A percentile compares a stretch with the other conserved stretches of the same genome.
phyloP scores from a whole-genome alignment of 2,888 invertebrate species.

The Eristalis tenax region DNA sequence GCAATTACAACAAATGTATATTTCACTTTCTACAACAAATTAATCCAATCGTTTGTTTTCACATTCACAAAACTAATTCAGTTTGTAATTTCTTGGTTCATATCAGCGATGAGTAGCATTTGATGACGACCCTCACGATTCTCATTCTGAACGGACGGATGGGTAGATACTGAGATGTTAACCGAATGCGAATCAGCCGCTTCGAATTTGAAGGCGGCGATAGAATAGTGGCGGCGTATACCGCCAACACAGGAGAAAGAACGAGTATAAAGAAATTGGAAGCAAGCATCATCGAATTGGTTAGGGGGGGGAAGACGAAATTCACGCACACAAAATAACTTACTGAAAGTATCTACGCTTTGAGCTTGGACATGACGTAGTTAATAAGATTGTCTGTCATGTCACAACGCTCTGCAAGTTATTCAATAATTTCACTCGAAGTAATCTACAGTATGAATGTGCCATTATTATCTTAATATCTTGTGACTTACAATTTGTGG shows the following conservation, averaged over 20 bases:
- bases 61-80: slow-evolving; percentile 25
- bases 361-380: slow-evolving; percentile 36
- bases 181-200: slow-evolving; percentile 35
- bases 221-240: slow-evolving; percentile 12
- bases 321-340: slow-evolving; percentile 46
- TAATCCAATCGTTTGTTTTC: not conserved
- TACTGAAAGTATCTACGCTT: slow-evolving; percentile 39
- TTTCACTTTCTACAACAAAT: slow-evolving; percentile 12
- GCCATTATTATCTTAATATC: not conserved
- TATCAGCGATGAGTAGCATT: slow-evolving; percentile 27
- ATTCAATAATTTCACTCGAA: not conserved
- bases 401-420: not conserved
- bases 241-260: slow-evolving; percentile 49
- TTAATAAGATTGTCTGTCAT: slow-evolving; percentile 1
- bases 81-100: slow-evolving; percentile 46
- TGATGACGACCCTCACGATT: slow-evolving; percentile 22
- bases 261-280: slow-evolving; percentile 29
- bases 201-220: slow-evolving; percentile 45
- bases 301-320: not conserved
- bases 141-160: slow-evolving; percentile 56
- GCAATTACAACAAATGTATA: not conserved
- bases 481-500: not conserved
- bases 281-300: slow-evolving; percentile 14
- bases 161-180: slow-evolving; percentile 62
- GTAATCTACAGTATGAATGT: not conserved